Evolutionary conservation across 1,140 invertebrate species (phyloP).

Genomic region (Drosophila carrolli): DNA sequence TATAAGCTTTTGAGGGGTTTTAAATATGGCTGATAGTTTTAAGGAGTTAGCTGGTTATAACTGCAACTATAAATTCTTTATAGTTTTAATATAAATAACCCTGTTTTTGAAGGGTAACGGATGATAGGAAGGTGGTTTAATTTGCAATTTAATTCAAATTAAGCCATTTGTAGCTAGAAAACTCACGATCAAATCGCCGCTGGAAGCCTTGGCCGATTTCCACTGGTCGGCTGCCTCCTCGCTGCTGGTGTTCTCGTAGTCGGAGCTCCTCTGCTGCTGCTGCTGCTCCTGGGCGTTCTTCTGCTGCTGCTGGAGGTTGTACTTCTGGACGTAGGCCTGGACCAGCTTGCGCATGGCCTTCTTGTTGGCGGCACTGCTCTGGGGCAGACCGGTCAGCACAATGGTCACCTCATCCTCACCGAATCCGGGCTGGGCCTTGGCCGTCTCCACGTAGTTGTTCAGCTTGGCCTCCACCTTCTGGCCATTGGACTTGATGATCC

Average conservation of each 20-base stretch:
- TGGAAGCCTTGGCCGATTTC: conserved; percentile 57
- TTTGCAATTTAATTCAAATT: no score
- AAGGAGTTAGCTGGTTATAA: no score
- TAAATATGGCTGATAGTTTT: no score
- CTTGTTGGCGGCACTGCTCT: conserved; percentile 45
- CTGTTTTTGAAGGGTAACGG: no score
- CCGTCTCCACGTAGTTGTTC: conserved; percentile 70
- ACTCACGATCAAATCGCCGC: conserved; percentile 74
- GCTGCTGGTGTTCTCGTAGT: conserved; percentile 67
- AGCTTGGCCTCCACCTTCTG: conserved; percentile 64
- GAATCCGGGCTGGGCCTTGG: conserved; percentile 51
- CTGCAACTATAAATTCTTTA: no score
- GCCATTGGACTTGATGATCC: conserved; percentile 70
- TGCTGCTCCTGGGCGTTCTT: conserved; percentile 57
- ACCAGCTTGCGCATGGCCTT: conserved; percentile 67
- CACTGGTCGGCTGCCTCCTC: conserved; percentile 65
- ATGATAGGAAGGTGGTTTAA: no score
- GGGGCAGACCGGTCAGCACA: conserved; percentile 74
- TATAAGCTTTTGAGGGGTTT: no score
- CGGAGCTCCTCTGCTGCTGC: conserved; percentile 40
- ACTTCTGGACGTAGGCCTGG: conserved; percentile 66
- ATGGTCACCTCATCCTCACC: conserved; percentile 78
- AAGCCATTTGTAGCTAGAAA: no score
- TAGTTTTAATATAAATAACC: no score
- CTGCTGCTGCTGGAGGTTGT: conserved; percentile 70